Evolutionary conservation across 1,140 invertebrate genomes (phyloP).

Genomic region (Drosophila biarmipes): DNA sequence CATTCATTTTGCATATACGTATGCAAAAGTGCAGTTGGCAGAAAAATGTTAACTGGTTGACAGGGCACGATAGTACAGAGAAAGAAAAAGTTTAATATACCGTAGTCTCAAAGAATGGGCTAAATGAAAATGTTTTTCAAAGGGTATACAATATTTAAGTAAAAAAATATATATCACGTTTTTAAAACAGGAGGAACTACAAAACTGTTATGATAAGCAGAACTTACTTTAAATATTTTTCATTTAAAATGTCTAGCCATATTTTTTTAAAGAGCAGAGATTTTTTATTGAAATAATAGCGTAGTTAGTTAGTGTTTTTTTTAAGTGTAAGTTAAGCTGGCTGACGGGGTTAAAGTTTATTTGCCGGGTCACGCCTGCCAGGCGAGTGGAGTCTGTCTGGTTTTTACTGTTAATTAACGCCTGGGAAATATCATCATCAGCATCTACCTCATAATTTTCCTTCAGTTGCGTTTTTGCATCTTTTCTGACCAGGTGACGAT

Average conservation of each 20-base stretch:
- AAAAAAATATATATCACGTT: no score
- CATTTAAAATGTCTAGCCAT: no score
- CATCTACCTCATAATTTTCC: conserved; percentile 17
- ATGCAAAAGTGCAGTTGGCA: conserved; percentile 58
- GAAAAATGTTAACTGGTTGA: conserved; percentile 72
- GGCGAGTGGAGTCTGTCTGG: conserved; percentile 24
- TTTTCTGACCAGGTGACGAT: conserved; percentile 40
- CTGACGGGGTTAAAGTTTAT: conserved; percentile 70
- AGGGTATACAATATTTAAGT: no score
- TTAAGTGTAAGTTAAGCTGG: conserved; percentile 10
- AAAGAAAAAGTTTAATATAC: background rate
- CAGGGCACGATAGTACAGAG: conserved; percentile 8
- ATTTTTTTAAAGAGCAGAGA: no score
- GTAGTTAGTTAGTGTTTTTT: background rate
- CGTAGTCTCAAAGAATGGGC: background rate
- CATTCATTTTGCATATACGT: conserved; percentile 33
- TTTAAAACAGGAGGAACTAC: no score
- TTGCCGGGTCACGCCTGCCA: conserved; percentile 51
- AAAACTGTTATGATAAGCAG: no score
- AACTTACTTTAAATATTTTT: no score
- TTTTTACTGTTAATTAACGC: conserved; percentile 62
- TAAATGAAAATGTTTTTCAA: no score
- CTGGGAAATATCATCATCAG: conserved; percentile 35
- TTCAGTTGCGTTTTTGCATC: conserved; percentile 11
- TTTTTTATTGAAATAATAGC: no score